Evolutionary conservation across 2,113 vertebrate species (phyloP), one percentile per base, ranked within the genome.

Genomic region (Galbula dea): DNA sequence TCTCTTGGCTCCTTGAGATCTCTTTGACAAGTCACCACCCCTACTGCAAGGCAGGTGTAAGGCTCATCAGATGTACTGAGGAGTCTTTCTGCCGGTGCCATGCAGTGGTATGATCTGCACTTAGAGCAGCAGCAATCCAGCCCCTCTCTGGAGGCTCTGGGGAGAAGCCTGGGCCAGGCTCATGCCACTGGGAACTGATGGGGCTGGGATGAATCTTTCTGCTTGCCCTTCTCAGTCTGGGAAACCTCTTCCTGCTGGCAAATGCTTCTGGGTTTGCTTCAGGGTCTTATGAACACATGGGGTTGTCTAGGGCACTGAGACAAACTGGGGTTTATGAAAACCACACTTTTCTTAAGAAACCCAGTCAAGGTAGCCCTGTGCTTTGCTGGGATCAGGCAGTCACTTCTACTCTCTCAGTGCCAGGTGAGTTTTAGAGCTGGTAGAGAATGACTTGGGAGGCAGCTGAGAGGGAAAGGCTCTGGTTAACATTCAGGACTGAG

Each of bases 401-500:
- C 32, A 22, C 2, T 0, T 29, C 52, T 66, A 34, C 29, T 57
- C 18, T 43, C 39, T 29, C 57, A n/a, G 62, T 27, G n/a, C 62
- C 37, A 67, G n/a, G 21, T 37, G 67, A 59, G 45, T 57, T 55
- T 61, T 39, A 80, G 76, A 68, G 41, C 32, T 0, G 2, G 29
- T 27, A 52, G 54, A 32, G 43, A 80, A 41, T 32, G 12, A 26
- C 43, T 32, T 75, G 65, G 43, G 39, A 82, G 23, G 51, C 32
- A 58, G 48, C 43, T 32, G 73, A 30, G 39, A 54, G 0, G 1
- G 41, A 22, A 74, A 36, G 15, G 26, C 22, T 86, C 52, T 72
- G 45, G 19, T 10, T 76, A 16, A n/a, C n/a, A n/a, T 63, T 61
- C 0, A 0, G 36, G 55, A 24, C 15, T 27, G 58, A 74, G 19